These are phyloP conservation scores for Falcaria lacertinaria DNA, from an alignment of 2,888 invertebrate species.

Conservation along the genomic window DNA sequence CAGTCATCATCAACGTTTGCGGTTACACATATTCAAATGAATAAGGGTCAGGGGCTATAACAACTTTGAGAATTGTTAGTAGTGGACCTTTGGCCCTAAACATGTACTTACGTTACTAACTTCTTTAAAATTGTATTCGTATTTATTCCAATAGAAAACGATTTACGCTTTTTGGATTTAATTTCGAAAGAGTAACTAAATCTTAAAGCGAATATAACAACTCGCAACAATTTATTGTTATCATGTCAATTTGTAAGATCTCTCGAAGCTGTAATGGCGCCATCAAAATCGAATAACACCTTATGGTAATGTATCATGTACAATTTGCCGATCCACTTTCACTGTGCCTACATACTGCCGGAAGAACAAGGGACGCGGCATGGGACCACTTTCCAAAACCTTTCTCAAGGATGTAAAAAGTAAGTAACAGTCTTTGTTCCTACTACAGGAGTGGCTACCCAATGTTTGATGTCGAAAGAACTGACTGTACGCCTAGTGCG, in stretches of 20 bases:
- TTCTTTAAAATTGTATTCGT: no score
- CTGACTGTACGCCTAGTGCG: no score
- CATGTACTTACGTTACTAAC: no score
- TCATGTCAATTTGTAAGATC: neutral
- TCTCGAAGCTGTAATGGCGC: conserved; percentile 10
- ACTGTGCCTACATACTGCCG: conserved; percentile 34
- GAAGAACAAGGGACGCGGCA: conserved; percentile 4
- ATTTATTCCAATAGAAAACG: no score
- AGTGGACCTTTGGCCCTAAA: no score
- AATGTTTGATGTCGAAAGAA: no score
- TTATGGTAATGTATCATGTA: conserved; percentile 25
- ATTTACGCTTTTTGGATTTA: no score
- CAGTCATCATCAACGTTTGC: conserved; percentile 27
- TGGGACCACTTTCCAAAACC: conserved; percentile 20
- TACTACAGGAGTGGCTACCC: no score
- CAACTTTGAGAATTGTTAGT: neutral
- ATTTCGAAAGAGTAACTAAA: no score
- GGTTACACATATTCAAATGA: conserved; percentile 13
- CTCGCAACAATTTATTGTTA: neutral
- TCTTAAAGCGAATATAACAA: no score
- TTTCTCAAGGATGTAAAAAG: neutral
- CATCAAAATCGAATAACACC: conserved; percentile 31
- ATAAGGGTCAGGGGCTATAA: conserved; percentile 24
- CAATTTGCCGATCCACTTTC: conserved; percentile 43
- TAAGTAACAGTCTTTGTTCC: no score